Base-by-base conservation (phyloP, 2,888 invertebrate genomes). In the Andrena bicolor region DNA sequence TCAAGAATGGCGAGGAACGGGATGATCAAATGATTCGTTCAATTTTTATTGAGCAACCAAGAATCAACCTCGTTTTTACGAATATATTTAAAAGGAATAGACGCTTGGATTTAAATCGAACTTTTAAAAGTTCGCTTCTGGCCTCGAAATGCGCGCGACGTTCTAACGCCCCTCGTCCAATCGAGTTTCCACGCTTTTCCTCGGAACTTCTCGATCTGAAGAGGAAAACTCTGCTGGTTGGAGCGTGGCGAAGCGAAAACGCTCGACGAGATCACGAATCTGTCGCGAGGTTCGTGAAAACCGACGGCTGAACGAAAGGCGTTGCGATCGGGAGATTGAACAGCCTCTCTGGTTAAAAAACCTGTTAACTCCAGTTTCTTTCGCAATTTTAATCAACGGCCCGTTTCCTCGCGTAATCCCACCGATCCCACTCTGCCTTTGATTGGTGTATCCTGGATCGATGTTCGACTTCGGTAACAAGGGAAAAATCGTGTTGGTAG, bases 381-480 rank as follows among this genome's bases (percentile, higher is more conserved):
- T 79, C 73, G 66, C 73, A 80, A 75, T 79, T 87, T 87, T 87
- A 87, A 87, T 87, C 84, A 87, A 86, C 87, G 87, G 77, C 65
- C 85, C 75, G 77, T 85, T 78, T 76, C 64, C 69, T 65, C 71
- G 77, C 66, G 82, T 77, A 87, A 85, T 87, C 82, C 83, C 69
- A 41, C 49, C 56, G 77, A 86, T 86, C 79, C 82, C 75, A 77
- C 68, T 69, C 72, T 75, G 76, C 82, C 79, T 86, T 60, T 41
- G 68, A 66, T 73, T 56, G 71, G 64, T 41, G 30, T 60, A 61
- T 20, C 65, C 41, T 7, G 64, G 23, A 51, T 23, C 65, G 64
- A 48, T 20, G 32, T 68, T 48, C 49, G 71, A 20, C 51, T 51
- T 20, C 20, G 8, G 66, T 28, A n/a, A 2, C 23, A n/a, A 1